Base-by-base conservation (phyloP, 2,888 invertebrate species). In the Escarpia spicata region DNA sequence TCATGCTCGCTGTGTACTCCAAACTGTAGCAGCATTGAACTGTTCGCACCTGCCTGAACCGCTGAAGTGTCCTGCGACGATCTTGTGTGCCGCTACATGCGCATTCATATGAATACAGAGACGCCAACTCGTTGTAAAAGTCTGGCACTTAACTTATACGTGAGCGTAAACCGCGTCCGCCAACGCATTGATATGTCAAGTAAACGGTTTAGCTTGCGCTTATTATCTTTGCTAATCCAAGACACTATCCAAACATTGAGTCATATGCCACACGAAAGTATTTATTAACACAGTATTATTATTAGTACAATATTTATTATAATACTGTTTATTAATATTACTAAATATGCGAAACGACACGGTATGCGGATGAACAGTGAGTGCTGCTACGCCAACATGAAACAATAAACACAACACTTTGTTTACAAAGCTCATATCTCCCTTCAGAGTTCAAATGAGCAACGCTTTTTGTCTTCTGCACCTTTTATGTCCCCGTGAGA, bases 61-160 rank as follows among this genome's bases (percentile, higher is more conserved):
- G 3, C 19, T 75, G 26, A 75, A 75, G 19, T 75, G 75, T 15
- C 75, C 75, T 6, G 26, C 19, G 6, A 75, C 75, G 75, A 26
- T 75, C 75, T n/a, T 75, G 75, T 15, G 75, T 75, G 75, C 26
- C 75, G n/a, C 75, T 26, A 75, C 75, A 75, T 6, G 75, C 6
- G 75, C 75, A 75, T 75, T 75, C 75, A 75, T 75, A 75, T 75
- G 75, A 75, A 75, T 26, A 75, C 26, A 75, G 75, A 75, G 60
- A 52, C 10, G 52, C 19, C 75, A 75, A 52, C 9, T 15, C 8
- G 10, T 4, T 12, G 75, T 4, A 15, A 15, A 75, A 6, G 75
- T 75, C n/a, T 75, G n/a, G 26, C 75, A 26, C 75, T 75, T 19
- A 6, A 75, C 10, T 52, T 15, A 52, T 26, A 26, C 75, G 75